phyloP scores from a whole-genome alignment of 2,113 vertebrate species.

The Trichechus manatus region DNA sequence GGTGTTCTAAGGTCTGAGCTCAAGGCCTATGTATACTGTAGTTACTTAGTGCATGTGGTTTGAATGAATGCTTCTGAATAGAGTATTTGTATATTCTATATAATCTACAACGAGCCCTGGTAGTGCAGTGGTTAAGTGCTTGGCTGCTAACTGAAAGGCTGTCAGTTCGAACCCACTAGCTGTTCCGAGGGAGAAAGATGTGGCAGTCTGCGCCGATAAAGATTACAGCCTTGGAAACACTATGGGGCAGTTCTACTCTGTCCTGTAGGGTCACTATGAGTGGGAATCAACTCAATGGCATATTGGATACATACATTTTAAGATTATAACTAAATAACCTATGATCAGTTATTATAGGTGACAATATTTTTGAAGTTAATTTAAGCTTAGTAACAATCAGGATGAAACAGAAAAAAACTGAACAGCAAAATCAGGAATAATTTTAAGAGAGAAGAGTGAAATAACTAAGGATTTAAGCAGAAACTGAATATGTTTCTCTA shows the following conservation, averaged over 20 bases:
- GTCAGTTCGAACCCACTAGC: no score
- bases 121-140: neutral
- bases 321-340: neutral
- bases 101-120: neutral
- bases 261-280: neutral
- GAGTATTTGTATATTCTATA: neutral
- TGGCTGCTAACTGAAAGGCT: neutral
- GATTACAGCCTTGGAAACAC: no score
- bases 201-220: no score
- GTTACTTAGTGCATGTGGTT: neutral
- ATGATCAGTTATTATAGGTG: neutral
- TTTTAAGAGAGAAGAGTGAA: neutral
- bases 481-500: neutral
- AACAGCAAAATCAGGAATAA: slow-evolving; percentile 12
- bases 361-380: slow-evolving; percentile 44
- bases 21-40: neutral
- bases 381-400: neutral
- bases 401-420: neutral
- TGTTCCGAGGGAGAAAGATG: no score
- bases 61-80: slow-evolving; percentile 42
- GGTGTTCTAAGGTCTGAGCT: slow-evolving; percentile 17
- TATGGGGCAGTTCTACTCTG: neutral
- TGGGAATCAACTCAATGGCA: neutral
- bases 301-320: neutral
- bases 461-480: slow-evolving; percentile 41